Conservation (phyloP, 1,140 invertebrate species). For the Aphelenchoides avenae region DNA sequence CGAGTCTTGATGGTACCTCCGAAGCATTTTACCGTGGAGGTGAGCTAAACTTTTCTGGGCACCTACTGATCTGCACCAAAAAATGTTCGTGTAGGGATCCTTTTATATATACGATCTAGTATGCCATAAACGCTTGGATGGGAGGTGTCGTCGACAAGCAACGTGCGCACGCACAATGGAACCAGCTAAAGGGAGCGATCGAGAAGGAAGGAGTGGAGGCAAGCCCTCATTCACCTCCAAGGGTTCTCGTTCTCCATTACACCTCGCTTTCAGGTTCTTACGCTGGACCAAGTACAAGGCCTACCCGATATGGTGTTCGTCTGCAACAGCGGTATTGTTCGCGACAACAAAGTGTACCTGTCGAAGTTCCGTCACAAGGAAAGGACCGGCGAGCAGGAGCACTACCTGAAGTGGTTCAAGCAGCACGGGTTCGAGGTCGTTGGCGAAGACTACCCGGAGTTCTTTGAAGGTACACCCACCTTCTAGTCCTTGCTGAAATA, state of each 20-base stretch:
- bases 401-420: conserved; percentile 55
- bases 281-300: conserved; percentile 45
- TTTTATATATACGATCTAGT: conserved; percentile 35
- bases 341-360: conserved; percentile 53
- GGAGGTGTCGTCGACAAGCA: conserved; percentile 49
- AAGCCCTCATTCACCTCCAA: conserved; percentile 2
- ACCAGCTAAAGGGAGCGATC: conserved; percentile 46
- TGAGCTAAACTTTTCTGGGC: conserved; percentile 14
- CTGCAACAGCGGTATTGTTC: conserved; percentile 50
- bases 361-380: conserved; percentile 55
- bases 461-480: no score
- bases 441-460: conserved; percentile 47
- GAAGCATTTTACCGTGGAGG: conserved; percentile 54
- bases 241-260: background rate
- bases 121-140: conserved; percentile 59
- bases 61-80: background rate
- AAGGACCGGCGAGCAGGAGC: conserved; percentile 49
- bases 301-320: conserved; percentile 59
- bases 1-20: conserved; percentile 57
- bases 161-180: conserved; percentile 52
- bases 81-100: no score
- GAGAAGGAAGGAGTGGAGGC: conserved; percentile 55
- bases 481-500: no score
- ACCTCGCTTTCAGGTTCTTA: conserved; percentile 40
- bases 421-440: conserved; percentile 46